A percentile compares a stretch with the other conserved stretches of the same genome.
phyloP scores from a whole-genome alignment of 2,888 invertebrate genomes.

The Chesias legatella region DNA sequence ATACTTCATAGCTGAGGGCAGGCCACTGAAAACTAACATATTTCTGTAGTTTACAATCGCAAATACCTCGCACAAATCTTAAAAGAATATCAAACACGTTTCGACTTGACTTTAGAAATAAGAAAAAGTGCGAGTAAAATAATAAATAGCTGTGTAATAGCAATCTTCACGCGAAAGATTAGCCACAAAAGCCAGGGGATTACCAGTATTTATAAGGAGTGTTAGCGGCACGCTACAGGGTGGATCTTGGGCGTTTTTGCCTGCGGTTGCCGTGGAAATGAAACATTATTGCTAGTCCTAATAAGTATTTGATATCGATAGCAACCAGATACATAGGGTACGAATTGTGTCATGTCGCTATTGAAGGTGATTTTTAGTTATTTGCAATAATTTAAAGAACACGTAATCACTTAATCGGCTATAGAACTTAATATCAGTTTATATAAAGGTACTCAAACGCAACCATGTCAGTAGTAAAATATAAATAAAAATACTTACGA shows the following conservation, averaged over 20 bases:
- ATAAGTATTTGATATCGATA: slow-evolving; percentile 30
- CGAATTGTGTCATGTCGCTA: slow-evolving; percentile 5
- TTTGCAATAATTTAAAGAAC: too few species aligned
- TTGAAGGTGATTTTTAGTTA: too few species aligned
- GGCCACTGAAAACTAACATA: slow-evolving; percentile 58
- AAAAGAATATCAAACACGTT: slow-evolving; percentile 60
- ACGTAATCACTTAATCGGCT: too few species aligned
- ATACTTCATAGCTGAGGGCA: slow-evolving; percentile 56
- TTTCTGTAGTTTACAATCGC: slow-evolving; percentile 51
- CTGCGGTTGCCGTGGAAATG: slow-evolving; percentile 35
- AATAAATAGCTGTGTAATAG: slow-evolving; percentile 78
- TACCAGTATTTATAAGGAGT: slow-evolving; percentile 78
- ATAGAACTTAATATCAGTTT: too few species aligned
- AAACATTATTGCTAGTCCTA: slow-evolving; percentile 31
- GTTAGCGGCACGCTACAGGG: slow-evolving; percentile 67
- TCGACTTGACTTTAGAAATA: slow-evolving; percentile 66
- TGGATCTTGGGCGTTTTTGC: slow-evolving; percentile 43
- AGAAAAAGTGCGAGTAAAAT: slow-evolving; percentile 69
- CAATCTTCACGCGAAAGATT: slow-evolving; percentile 78
- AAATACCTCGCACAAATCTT: slow-evolving; percentile 49
- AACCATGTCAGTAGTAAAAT: too few species aligned
- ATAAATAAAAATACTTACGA: too few species aligned
- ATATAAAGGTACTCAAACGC: too few species aligned
- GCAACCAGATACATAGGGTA: slow-evolving; percentile 20
- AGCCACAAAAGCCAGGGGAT: slow-evolving; percentile 75